A percentile compares a stretch with the other conserved stretches of the same genome.
Conservation (phyloP, 2,113 vertebrate species). For the Fregata magnificens region DNA sequence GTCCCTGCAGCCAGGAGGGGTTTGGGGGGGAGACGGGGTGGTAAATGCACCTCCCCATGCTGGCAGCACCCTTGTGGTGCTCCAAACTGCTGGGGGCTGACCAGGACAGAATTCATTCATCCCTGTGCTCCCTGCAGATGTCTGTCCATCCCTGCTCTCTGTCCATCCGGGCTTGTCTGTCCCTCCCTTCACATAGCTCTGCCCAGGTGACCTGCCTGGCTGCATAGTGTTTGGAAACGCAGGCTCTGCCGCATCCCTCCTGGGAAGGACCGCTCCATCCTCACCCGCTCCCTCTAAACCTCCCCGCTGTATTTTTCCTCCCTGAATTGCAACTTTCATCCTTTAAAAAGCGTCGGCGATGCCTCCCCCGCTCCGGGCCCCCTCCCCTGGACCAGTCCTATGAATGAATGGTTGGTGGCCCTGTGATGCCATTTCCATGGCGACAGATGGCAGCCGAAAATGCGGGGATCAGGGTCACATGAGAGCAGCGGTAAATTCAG, state of each 20-base stretch:
- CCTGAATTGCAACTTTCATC: background rate
- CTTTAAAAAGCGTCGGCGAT: background rate
- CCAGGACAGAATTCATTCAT: background rate
- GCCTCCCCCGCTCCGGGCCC: background rate
- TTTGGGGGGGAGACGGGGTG: fast-evolving
- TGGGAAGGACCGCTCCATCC: background rate
- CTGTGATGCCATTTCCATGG: conserved; percentile 73
- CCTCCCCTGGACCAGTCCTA: background rate
- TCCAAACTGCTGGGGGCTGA: fast-evolving
- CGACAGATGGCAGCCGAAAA: conserved; percentile 69
- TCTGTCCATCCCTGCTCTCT: background rate
- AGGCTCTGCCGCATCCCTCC: background rate
- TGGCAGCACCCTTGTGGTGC: background rate
- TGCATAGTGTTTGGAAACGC: fast-evolving
- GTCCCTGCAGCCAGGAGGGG: background rate
- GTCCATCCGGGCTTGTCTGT: fast-evolving
- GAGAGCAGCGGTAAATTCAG: conserved; percentile 73
- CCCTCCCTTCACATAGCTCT: background rate
- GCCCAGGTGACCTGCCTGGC: background rate
- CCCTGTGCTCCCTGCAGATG: background rate
- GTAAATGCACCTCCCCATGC: fast-evolving
- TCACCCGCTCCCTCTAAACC: background rate
- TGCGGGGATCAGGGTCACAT: conserved; percentile 77
- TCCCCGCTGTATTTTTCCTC: background rate
- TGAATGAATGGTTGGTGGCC: conserved; percentile 72